Conservation (phyloP, 2,113 vertebrate genomes). For the Probosciger aterrimus region DNA sequence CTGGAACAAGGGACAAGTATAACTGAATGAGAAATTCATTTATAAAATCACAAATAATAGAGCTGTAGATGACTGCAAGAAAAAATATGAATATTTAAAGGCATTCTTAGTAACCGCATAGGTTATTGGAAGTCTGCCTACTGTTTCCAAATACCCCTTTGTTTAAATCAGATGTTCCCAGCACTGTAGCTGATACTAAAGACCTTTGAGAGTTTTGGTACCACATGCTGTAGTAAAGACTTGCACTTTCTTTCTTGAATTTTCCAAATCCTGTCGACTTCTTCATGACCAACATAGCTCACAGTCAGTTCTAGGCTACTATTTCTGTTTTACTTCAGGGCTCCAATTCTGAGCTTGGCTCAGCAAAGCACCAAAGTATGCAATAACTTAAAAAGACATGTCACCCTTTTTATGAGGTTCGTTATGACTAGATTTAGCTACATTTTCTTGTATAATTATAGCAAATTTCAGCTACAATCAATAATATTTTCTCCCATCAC, state of each 20-base stretch:
- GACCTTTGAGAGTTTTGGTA: not conserved
- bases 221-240: not conserved
- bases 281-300: fast-evolving
- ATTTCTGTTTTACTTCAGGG: not conserved
- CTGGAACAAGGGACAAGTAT: not conserved
- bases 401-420: not conserved
- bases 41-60: not conserved
- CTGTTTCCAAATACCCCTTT: not conserved
- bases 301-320: not conserved
- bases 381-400: not conserved
- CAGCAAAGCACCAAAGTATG: not conserved
- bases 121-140: not conserved
- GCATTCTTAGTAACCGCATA: not conserved
- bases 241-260: not conserved
- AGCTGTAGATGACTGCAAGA: not conserved
- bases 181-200: not conserved
- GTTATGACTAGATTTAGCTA: not conserved
- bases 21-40: not conserved
- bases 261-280: not conserved
- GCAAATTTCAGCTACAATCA: not conserved
- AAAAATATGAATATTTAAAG: not conserved
- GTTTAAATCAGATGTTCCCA: not conserved
- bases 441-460: not conserved
- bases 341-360: not conserved
- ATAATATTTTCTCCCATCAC: not conserved